Conservation (phyloP, 2,888 invertebrate genomes). For the Tenthredo mesomela region DNA sequence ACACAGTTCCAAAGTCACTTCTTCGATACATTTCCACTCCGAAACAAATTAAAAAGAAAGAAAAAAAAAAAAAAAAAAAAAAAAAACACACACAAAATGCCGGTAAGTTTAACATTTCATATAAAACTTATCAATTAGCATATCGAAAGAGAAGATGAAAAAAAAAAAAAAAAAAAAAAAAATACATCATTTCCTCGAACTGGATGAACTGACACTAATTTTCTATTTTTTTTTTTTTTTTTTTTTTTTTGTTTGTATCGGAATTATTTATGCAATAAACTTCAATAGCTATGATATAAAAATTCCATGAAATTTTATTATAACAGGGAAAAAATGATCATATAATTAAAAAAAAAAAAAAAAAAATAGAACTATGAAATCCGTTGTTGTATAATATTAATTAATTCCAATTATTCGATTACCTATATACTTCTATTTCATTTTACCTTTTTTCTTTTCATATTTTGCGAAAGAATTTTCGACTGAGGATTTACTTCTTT, state of each 20-base stretch:
- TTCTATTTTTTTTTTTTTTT: too few relatives aligned
- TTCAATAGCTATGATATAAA: background rate
- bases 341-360: too few relatives aligned
- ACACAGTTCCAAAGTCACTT: constrained; percentile 68
- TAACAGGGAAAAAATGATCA: too few relatives aligned
- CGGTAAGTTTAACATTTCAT: constrained; percentile 20
- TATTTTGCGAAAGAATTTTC: background rate
- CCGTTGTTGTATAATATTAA: too few relatives aligned
- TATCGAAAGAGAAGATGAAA: background rate
- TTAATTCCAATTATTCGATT: background rate
- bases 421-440: background rate
- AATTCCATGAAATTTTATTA: too few relatives aligned
- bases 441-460: too few relatives aligned
- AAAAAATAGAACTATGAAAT: background rate
- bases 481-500: background rate
- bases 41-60: background rate
- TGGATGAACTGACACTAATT: background rate
- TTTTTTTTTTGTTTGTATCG: too few relatives aligned
- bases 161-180: too few relatives aligned
- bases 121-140: background rate
- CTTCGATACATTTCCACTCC: constrained; percentile 48
- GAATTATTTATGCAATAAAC: too few relatives aligned
- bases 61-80: background rate
- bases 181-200: background rate
- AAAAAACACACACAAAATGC: constrained; percentile 29